Base-by-base conservation (phyloP, 2,113 vertebrate genomes). In the Phalacrocorax carbo region DNA sequence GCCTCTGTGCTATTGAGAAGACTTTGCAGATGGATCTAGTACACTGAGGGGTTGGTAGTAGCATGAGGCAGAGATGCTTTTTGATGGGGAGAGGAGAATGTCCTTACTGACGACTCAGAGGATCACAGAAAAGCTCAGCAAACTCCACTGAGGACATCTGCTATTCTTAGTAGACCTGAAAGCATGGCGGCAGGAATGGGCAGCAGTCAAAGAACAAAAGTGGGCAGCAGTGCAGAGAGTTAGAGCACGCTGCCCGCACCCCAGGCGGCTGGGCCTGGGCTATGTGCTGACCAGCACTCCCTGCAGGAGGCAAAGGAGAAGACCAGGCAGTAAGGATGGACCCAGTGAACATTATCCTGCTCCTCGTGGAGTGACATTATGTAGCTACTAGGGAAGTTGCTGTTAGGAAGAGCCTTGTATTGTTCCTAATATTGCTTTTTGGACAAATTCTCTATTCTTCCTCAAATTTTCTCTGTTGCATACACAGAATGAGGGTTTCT, bases 211-310 rank as follows among this genome's bases (percentile, higher is more conserved):
- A 61, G 90, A 26, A 14, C 26, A 29, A 15, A 19, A 44, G 62
- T 1, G 76, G 46, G 40, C 22, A 44, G 62, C 29, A 17, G 23
- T 15, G 65, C 36, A 20, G n/a, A 29, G 36, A 76, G 36, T 13
- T 10, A 16, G 30, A 36, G 25, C 14, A 7, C 21, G 10, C 46
- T 51, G 27, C 52, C 27, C 1, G 1, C 40, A 25, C 3, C 13
- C n/a, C 11, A 2, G 17, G 80, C 14, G 0, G 16, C 82, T 11
- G 49, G 61, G 25, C 34, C 42, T 29, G 4, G 4, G n/a, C 36
- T 48, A 2, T 13, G 62, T 40, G 30, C 58, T 21, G 60, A 17
- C 17, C 51, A 49, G 38, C n/a, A 5, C 38, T 36, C 26, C 16
- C 21, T 19, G 40, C 32, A 21, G 55, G 30, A 14, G 62, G 58